Base-by-base conservation (phyloP, 2,888 invertebrate species). In the Cryptus viduatorius region DNA sequence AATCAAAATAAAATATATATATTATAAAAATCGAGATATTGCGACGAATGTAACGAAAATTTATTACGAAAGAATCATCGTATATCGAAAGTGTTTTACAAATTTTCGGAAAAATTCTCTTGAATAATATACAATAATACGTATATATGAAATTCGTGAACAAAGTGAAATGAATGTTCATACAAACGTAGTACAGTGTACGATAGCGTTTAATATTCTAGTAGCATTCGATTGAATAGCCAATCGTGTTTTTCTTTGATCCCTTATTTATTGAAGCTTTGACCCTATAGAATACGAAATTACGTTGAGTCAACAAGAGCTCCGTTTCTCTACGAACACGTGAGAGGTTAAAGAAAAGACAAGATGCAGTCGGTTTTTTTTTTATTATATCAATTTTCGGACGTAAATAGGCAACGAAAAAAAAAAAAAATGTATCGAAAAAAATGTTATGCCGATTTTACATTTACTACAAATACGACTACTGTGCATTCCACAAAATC, bases 231-330 rank as follows among this genome's bases (percentile, higher is more conserved):
- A 59, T 73, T 67, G 67, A 79, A 79, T 73, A 67, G 29, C 79
- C 72, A 79, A 72, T 73, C 56, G 67, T 71, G 64, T 71, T 64
- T 79, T 48, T 56, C 46, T 79, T 73, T 71, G 79, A 79, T 71
- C 56, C 79, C 46, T 67, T 73, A 72, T 65, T 79, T 73, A 79
- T 73, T 44, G 56, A 72, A 67, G 72, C 79, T 73, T 73, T 73
- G 79, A 79, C 64, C 79, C 61, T 64, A 4, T 71, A 24, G 71
- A 72, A 79, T 79, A 65, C 53, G 12, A 65, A 72, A 72, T 79
- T 64, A 64, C 79, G 1, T 14, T 19, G 77, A 50, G 50, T 16
- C 19, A 19, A 24, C 64, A 37, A 37, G 12, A 44, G 44, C 50
- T 12, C 46, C n/a, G 29, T 71, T n/a, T 50, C 50, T 53, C 44